A percentile compares a stretch with the other conserved stretches of the same genome.
These are phyloP conservation scores for Rhabdomys dilectus DNA, from an alignment of 2,113 vertebrate genomes.

Conservation along the genomic window DNA sequence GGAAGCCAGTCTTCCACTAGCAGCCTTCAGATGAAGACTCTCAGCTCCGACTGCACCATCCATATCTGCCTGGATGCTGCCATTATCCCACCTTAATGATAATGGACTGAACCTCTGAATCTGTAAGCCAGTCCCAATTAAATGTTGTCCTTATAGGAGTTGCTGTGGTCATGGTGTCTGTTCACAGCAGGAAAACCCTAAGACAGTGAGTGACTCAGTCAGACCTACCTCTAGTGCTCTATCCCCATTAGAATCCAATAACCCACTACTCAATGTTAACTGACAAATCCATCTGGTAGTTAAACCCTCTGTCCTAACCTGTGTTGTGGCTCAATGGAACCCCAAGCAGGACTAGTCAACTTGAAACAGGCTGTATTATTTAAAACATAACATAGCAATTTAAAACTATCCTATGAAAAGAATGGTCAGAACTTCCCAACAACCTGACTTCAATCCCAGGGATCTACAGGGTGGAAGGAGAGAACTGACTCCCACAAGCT, in stretches of 20 bases:
- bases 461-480: neutral
- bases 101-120: too few relatives aligned
- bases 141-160: too few relatives aligned
- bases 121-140: too few relatives aligned
- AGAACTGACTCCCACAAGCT: neutral
- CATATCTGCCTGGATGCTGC: too few relatives aligned
- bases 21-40: too few relatives aligned
- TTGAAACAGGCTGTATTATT: too few relatives aligned
- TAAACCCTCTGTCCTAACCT: neutral
- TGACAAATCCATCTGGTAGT: neutral
- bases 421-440: neutral
- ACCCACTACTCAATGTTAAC: neutral
- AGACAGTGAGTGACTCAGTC: neutral
- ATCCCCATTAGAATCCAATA: neutral
- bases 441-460: neutral
- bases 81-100: too few relatives aligned
- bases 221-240: neutral
- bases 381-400: neutral
- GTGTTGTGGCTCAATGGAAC: too few relatives aligned
- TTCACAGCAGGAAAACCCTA: too few relatives aligned
- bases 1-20: too few relatives aligned
- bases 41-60: too few relatives aligned
- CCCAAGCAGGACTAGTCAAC: neutral
- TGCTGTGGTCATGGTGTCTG: too few relatives aligned
- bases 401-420: neutral